These are phyloP conservation scores for Coregonus clupeaformis DNA, from an alignment of 2,113 vertebrate genomes.

Conservation along the genomic window DNA sequence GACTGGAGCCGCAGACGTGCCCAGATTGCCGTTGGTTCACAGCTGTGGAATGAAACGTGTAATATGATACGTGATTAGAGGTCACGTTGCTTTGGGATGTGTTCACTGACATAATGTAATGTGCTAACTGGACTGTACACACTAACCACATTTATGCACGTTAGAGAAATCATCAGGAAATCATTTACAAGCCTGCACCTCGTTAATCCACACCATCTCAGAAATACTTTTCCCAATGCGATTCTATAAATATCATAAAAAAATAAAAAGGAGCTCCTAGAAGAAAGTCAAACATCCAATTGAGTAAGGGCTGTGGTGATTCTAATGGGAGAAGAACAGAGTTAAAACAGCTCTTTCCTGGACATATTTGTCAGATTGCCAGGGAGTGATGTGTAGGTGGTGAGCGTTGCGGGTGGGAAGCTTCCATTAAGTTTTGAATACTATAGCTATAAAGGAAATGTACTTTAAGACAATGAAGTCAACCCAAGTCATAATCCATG, in stretches of 20 bases:
- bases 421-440: too few relatives aligned
- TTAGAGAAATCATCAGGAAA: not conserved
- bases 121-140: not conserved
- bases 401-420: too few relatives aligned
- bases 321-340: not conserved
- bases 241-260: not conserved
- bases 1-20: constrained; percentile 37
- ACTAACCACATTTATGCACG: not conserved
- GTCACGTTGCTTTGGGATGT: constrained; percentile 20
- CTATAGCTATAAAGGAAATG: too few relatives aligned
- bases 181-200: not conserved
- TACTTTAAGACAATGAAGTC: too few relatives aligned
- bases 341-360: too few relatives aligned
- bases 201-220: not conserved
- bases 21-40: constrained; percentile 32
- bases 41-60: constrained; percentile 38
- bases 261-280: not conserved
- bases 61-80: constrained; percentile 43
- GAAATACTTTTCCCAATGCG: not conserved
- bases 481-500: too few relatives aligned
- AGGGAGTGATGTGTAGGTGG: too few relatives aligned
- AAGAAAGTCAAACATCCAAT: not conserved
- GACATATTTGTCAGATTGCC: too few relatives aligned
- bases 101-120: constrained; percentile 11
- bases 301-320: not conserved